These are phyloP conservation scores for Wasmannia auropunctata DNA, from an alignment of 1,140 invertebrate species.

Conservation along the genomic window DNA sequence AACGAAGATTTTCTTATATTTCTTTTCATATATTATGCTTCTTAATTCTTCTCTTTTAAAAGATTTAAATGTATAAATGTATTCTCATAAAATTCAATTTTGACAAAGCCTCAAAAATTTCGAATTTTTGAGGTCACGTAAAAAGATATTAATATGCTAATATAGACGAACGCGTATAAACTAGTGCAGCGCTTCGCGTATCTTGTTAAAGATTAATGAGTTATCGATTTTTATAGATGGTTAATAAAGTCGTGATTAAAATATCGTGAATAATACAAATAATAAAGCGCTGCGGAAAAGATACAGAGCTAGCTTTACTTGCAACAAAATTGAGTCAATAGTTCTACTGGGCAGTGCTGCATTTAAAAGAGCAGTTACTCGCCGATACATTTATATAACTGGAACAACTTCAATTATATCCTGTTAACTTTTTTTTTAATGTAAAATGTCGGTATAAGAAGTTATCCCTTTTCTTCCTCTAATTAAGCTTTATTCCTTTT, in stretches of 20 bases:
- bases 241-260: background rate
- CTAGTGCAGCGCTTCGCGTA: background rate
- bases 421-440: background rate
- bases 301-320: background rate
- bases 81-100: constrained; percentile 1
- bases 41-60: background rate
- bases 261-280: background rate
- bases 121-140: background rate
- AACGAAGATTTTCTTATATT: background rate
- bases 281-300: background rate
- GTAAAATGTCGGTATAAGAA: background rate
- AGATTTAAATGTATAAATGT: background rate
- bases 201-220: constrained; percentile 30
- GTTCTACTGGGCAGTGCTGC: background rate
- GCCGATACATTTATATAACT: background rate
- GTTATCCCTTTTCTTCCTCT: background rate
- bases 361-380: background rate
- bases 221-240: constrained; percentile 24
- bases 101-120: background rate
- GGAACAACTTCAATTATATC: background rate
- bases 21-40: background rate
- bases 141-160: constrained; percentile 39
- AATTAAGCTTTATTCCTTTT: background rate
- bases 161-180: constrained; percentile 5
- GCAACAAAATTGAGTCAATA: background rate